phyloP scores from a whole-genome alignment of 2,888 invertebrate species.

The Orthosia gracilis region DNA sequence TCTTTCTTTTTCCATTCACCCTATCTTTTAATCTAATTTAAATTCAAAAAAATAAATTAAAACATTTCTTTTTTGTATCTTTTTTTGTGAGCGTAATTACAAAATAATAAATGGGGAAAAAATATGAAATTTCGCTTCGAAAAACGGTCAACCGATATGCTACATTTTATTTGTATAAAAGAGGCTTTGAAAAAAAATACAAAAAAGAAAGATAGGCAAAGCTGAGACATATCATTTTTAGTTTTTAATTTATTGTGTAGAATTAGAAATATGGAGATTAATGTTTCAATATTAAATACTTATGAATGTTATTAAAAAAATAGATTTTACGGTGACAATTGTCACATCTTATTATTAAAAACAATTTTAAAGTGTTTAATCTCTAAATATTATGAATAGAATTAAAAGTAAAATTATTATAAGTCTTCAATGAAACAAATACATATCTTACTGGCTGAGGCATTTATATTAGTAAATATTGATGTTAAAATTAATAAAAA shows the following conservation, averaged over 20 bases:
- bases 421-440: constrained; percentile 88
- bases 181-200: constrained; percentile 59
- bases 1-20: constrained; percentile 13
- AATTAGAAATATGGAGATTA: constrained; percentile 68
- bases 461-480: constrained; percentile 87
- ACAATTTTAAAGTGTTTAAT: constrained; percentile 82
- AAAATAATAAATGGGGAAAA: constrained; percentile 71
- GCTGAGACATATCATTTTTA: constrained; percentile 73
- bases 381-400: constrained; percentile 78
- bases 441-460: constrained; percentile 91
- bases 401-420: constrained; percentile 76
- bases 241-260: constrained; percentile 72
- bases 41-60: background rate
- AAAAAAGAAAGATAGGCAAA: constrained; percentile 74
- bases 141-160: constrained; percentile 83
- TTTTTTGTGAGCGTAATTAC: constrained; percentile 68
- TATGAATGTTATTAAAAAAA: constrained; percentile 78
- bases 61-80: background rate
- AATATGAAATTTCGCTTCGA: constrained; percentile 80
- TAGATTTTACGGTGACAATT: constrained; percentile 65
- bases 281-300: constrained; percentile 77
- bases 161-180: constrained; percentile 78
- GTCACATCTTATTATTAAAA: constrained; percentile 74
- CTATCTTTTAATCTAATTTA: constrained; percentile 9
- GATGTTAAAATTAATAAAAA: constrained; percentile 79